Base-by-base conservation (phyloP, 2,113 vertebrate species). In the Zingel zingel region DNA sequence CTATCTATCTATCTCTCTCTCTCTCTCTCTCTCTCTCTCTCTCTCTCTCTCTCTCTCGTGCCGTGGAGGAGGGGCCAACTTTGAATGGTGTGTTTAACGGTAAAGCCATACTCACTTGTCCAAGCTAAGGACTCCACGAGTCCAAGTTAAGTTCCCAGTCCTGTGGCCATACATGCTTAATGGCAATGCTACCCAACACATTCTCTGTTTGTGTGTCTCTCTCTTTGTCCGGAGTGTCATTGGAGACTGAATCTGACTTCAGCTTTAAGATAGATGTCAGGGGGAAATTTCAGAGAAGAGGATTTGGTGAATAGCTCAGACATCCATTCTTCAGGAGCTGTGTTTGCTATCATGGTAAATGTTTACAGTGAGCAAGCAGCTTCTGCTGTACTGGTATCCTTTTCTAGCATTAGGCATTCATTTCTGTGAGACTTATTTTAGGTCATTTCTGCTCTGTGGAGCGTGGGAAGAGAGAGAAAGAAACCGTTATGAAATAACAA, bases 231-330 rank as follows among this genome's bases (percentile, higher is more conserved):
- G 27, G 15, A 8, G 18, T 83, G 79, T 92, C 72, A 48, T 58
- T 21, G 47, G 57, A 84, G 83, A 82, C 74, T 57, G 76, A 85
- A 81, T 86, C 74, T 58, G 84, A 88, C 72, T 84, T 33, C 71
- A 69, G 74, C 59, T 47, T 48, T 25, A 48, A 27, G 39, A 66
- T 10, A 48, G 64, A 66, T 83, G 79, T 93, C 79, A 53, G 77
- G 58, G 63, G 67, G 88, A 87, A 87, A 91, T 89, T 76, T 85
- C 69, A 43, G 50, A 80, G 67, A 61, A 16, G 64, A 47, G 84
- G 79, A 88, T 90, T 90, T 74, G 74, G 56, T 54, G 78, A 85
- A 77, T 43, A 58, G 76, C 84, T 85, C 63, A 63, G 51, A 85
- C 65, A 81, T 68, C 66, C 75, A 64, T 81, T 79, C 72, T 57